These are phyloP conservation scores for Sacculina carcini DNA, from an alignment of 2,888 invertebrate species.

Conservation along the genomic window DNA sequence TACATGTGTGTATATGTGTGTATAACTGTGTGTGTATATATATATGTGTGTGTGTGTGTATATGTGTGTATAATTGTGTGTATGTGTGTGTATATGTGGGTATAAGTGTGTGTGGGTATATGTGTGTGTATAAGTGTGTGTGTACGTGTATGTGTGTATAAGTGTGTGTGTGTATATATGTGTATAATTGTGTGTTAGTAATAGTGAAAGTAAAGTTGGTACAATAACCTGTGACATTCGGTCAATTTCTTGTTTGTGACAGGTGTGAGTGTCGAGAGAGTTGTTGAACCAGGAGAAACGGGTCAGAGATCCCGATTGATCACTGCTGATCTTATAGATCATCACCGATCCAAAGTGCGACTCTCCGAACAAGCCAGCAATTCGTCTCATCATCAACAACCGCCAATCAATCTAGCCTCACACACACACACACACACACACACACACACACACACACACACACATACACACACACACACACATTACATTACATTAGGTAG, in stretches of 20 bases:
- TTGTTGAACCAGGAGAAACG: neutral
- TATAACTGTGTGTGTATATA: too few relatives aligned
- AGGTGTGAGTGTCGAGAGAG: neutral
- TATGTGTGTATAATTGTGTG: too few relatives aligned
- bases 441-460: too few relatives aligned
- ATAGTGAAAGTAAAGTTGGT: neutral
- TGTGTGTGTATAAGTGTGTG: neutral
- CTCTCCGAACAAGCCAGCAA: neutral
- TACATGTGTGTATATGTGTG: too few relatives aligned
- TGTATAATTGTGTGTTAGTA: neutral
- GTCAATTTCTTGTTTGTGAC: neutral
- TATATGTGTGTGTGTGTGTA: too few relatives aligned
- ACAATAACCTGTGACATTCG: neutral
- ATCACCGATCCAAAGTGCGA: neutral
- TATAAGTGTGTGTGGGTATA: neutral
- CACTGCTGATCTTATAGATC: neutral
- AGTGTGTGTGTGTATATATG: neutral
- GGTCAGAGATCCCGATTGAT: neutral
- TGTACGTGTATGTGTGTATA: neutral
- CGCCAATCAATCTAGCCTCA: conserved; percentile 1
- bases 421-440: too few relatives aligned
- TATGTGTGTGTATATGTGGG: too few relatives aligned
- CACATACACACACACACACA: too few relatives aligned
- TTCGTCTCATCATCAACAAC: neutral
- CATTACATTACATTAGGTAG: too few relatives aligned